These are phyloP conservation scores for Takifugu flavidus DNA, from an alignment of 2,113 vertebrate genomes.

Conservation along the genomic window DNA sequence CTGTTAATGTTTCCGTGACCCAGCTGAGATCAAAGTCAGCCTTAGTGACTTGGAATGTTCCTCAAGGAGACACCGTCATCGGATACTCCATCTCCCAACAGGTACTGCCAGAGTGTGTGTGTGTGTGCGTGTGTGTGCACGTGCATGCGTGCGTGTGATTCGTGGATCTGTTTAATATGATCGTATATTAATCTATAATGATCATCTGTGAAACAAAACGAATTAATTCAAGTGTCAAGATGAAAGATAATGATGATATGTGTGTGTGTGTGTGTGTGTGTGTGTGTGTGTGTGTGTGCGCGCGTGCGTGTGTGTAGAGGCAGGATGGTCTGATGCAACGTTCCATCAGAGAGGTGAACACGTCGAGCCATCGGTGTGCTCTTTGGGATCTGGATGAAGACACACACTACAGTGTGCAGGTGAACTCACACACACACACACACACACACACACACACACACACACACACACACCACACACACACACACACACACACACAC, in stretches of 20 bases:
- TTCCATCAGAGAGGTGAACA: constrained; percentile 96
- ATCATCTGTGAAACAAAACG: no score
- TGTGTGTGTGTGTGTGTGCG: background rate
- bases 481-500: background rate
- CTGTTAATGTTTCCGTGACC: constrained; percentile 92
- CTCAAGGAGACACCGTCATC: constrained; percentile 90
- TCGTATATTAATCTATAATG: background rate
- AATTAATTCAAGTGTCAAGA: no score
- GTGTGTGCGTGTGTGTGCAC: constrained; percentile 3
- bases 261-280: background rate
- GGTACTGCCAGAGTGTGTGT: constrained; percentile 22
- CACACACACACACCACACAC: background rate
- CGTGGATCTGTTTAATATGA: background rate
- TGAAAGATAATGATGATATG: background rate
- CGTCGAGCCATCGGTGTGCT: constrained; percentile 89
- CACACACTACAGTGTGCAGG: constrained; percentile 91
- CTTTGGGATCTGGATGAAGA: constrained; percentile 95
- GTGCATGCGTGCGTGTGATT: background rate
- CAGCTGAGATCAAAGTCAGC: constrained; percentile 92
- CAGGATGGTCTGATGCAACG: constrained; percentile 93
- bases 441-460: background rate
- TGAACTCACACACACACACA: constrained; percentile 7
- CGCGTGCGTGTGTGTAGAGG: constrained; percentile 69
- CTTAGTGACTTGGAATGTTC: constrained; percentile 93
- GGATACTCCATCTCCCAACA: constrained; percentile 94